Evolutionary conservation across 2,888 invertebrate species (phyloP), one percentile per base, ranked within the genome.

Genomic region (Petrolisthes manimaculis): DNA sequence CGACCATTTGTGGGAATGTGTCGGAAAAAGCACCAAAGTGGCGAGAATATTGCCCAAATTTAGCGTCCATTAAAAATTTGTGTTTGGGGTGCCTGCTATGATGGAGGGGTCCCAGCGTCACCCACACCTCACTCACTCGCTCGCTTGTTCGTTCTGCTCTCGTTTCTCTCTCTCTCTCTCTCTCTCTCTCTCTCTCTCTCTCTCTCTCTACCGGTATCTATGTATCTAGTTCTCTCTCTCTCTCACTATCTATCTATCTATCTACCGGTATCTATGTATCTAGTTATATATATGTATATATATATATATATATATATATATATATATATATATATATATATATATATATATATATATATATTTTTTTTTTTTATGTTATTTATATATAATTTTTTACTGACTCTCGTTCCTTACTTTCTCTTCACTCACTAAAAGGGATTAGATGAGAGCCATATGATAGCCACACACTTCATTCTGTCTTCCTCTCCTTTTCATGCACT

Each of bases 21-120:
- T 80, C 80, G 80, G 80, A 80, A 67, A 82, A 82, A 69, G 67
- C 69, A 69, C 18, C 69, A 83, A 83, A 83, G 71, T 83, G 83
- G 83, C 83, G 83, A 83, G 83, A 83, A 74, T 83, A 69, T 83
- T 83, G 74, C 55, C 55, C 83, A 83, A 83, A 83, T 83, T 83
- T 55, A 83, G 54, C 55, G 83, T 83, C 83, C 83, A 83, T 83
- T 83, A 83, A 83, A 83, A 83, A 83, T 74, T 83, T 83, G 71
- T 67, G 55, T 37, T 83, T 75, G 75, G 71, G 69, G 69, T 69
- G 83, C 69, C 69, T 83, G 21, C 83, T 53, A 83, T 83, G 71
- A 83, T 83, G 83, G 71, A 51, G 12, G 83, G 9, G 24, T 55
- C 80, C 55, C 5, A n/a, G 21, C 21, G 55, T 14, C 9, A 9